phyloP scores from a whole-genome alignment of 2,888 invertebrate genomes.

The Heliconius cydno region DNA sequence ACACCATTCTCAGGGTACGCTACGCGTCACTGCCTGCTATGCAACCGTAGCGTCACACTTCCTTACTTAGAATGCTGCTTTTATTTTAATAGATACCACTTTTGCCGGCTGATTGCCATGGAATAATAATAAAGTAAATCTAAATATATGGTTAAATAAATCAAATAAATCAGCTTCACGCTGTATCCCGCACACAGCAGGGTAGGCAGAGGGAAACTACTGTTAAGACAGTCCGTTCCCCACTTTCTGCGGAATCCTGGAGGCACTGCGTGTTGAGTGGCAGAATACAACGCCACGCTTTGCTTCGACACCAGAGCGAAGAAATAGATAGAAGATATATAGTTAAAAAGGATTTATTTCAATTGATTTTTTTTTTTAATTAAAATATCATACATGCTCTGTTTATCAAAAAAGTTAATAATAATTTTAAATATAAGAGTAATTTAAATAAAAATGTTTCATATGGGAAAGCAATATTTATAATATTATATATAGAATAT shows the following conservation, averaged over 20 bases:
- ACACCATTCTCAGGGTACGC: conserved; percentile 59
- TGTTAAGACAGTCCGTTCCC: no score
- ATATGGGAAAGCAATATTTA: no score
- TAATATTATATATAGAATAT: no score
- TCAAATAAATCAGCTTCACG: neutral
- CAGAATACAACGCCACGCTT: no score
- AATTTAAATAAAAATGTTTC: neutral
- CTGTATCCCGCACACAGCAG: neutral
- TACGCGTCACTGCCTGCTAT: conserved; percentile 64
- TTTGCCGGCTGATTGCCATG: conserved; percentile 24
- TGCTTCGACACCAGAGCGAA: no score
- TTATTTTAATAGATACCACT: conserved; percentile 42
- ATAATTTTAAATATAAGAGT: neutral
- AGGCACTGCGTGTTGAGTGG: no score
- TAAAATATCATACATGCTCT: neutral
- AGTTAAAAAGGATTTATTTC: neutral
- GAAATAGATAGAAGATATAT: neutral
- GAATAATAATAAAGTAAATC: neutral
- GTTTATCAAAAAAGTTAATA: fast-evolving
- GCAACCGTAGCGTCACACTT: conserved; percentile 50
- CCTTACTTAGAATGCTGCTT: conserved; percentile 44
- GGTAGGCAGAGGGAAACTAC: no score
- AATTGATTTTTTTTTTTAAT: neutral
- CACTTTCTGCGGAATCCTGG: no score
- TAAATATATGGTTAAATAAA: neutral